A percentile compares a stretch with the other conserved stretches of the same genome.
Evolutionary conservation across 2,888 invertebrate species (phyloP).

Genomic region (Choristoneura rosaceana): DNA sequence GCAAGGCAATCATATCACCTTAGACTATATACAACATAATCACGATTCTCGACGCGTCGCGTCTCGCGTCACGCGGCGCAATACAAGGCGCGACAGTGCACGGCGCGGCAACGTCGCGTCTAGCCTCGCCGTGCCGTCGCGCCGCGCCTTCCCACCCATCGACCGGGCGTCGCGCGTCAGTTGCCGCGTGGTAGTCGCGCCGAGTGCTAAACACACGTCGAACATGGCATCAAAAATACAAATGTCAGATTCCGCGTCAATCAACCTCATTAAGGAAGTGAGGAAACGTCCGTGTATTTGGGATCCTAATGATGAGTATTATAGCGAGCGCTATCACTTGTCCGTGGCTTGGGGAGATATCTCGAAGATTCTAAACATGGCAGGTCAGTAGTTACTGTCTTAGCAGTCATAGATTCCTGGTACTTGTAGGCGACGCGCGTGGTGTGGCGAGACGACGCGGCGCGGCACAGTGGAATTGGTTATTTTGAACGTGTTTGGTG

Average conservation of each 20-base stretch:
- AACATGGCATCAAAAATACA: constrained; percentile 44
- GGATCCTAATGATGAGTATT: constrained; percentile 54
- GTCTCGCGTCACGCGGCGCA: constrained; percentile 3
- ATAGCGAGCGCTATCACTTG: constrained; percentile 55
- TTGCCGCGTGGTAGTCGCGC: constrained; percentile 36
- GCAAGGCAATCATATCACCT: no score
- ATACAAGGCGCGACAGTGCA: no score
- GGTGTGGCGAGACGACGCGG: constrained; percentile 32
- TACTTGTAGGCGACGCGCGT: neutral
- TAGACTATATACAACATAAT: no score
- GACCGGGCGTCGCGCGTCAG: constrained; percentile 47
- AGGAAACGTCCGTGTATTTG: constrained; percentile 57
- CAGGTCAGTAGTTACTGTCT: constrained; percentile 52
- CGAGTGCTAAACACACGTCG: constrained; percentile 25
- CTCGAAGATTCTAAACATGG: constrained; percentile 50
- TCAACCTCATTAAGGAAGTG: constrained; percentile 56
- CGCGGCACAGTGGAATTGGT: neutral
- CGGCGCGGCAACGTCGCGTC: neutral
- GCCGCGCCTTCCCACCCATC: constrained; percentile 39
- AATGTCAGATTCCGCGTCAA: constrained; percentile 42
- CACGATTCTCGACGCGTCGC: neutral
- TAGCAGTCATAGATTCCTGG: neutral
- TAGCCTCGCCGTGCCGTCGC: constrained; percentile 4
- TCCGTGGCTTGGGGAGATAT: constrained; percentile 60
- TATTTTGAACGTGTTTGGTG: neutral